Percentiles rank a stretch among this genome's conserved stretches.
Conservation (phyloP, 2,113 vertebrate species). For the Vanacampus margaritifer region DNA sequence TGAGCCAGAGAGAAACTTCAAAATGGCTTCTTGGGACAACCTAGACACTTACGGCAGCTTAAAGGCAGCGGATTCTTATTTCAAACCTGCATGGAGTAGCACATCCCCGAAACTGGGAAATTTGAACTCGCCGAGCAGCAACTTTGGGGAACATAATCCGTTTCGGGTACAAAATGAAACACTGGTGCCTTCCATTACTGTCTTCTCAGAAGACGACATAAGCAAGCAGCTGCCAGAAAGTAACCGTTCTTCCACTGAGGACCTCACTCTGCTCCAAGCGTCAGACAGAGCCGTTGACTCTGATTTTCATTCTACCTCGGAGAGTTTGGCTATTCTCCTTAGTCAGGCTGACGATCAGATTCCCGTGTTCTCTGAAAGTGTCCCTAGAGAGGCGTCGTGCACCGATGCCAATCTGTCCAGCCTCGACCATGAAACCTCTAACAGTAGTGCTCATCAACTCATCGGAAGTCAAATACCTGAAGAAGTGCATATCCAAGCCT, state of each 20-base stretch:
- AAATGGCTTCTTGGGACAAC: conserved; percentile 67
- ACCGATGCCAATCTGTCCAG: conserved; percentile 71
- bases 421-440: conserved; percentile 51
- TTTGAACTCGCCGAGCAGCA: conserved; percentile 53
- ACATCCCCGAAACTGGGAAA: conserved; percentile 49
- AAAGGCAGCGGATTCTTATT: conserved; percentile 58
- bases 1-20: conserved; percentile 62
- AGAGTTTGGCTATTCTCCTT: conserved; percentile 45
- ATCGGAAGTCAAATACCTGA: conserved; percentile 57
- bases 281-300: conserved; percentile 48
- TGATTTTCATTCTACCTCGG: conserved; percentile 64
- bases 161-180: conserved; percentile 58
- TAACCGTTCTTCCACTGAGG: conserved; percentile 62
- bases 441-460: conserved; percentile 12
- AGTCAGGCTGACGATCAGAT: conserved; percentile 50
- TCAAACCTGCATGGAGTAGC: conserved; percentile 53
- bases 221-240: conserved; percentile 37
- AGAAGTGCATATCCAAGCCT: conserved; percentile 27
- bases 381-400: conserved; percentile 57
- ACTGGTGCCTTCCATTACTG: conserved; percentile 70
- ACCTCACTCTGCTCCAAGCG: conserved; percentile 51
- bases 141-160: conserved; percentile 34
- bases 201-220: conserved; percentile 50
- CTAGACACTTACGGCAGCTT: conserved; percentile 58
- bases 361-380: conserved; percentile 36